A percentile compares a stretch with the other conserved stretches of the same genome.
Evolutionary conservation across 2,888 invertebrate species (phyloP).

Genomic region (Coleophora deauratella): DNA sequence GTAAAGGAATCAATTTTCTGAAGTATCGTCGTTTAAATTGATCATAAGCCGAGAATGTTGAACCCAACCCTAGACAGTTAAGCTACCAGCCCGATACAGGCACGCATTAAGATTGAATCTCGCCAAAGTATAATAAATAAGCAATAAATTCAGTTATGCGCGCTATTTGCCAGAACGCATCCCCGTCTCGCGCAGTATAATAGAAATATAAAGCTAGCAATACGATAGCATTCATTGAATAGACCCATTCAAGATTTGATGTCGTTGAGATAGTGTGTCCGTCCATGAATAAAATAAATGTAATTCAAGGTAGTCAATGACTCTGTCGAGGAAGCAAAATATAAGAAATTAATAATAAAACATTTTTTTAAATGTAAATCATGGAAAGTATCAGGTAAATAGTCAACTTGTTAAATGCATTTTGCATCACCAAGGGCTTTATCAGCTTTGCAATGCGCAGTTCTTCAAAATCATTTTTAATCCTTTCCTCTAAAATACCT

Average conservation of each 20-base stretch:
- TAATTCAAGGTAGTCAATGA: constrained; percentile 25
- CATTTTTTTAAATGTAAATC: too few species aligned
- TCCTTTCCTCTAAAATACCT: too few species aligned
- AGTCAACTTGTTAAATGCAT: too few species aligned
- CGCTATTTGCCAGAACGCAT: constrained; percentile 23
- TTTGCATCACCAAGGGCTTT: too few species aligned
- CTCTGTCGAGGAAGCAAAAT: background rate
- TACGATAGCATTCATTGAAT: constrained; percentile 56
- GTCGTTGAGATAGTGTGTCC: constrained; percentile 34
- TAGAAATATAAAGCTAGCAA: constrained; percentile 59
- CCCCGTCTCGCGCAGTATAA: constrained; percentile 43
- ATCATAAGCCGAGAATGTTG: too few species aligned
- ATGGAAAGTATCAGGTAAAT: too few species aligned
- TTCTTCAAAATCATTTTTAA: too few species aligned
- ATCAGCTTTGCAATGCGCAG: too few species aligned
- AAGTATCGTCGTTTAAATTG: too few species aligned
- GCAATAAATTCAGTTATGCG: constrained; percentile 38
- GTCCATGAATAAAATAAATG: constrained; percentile 52
- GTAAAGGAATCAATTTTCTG: too few species aligned
- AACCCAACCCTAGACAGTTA: constrained; percentile 14
- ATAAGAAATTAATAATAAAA: too few species aligned
- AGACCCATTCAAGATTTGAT: constrained; percentile 42
- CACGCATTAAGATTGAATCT: constrained; percentile 57
- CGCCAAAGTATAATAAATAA: constrained; percentile 43
- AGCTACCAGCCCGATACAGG: constrained; percentile 36